Base-by-base conservation (phyloP, 2,797 vertebrate genomes). In the Microhierax caerulescens region DNA sequence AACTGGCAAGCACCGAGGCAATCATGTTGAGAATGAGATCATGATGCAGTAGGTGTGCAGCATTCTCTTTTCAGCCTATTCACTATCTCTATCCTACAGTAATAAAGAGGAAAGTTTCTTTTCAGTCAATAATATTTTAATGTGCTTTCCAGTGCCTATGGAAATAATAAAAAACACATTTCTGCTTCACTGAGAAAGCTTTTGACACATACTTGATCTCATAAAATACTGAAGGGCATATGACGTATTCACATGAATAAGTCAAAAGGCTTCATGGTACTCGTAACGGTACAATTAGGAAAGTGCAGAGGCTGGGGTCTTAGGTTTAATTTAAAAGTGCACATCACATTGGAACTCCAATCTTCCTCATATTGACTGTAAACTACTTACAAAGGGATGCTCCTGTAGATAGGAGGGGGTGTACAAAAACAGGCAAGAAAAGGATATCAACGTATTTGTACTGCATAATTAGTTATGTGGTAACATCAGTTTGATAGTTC, bases 21-120 rank as follows among this genome's bases (percentile, higher is more conserved):
- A 90, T 95, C 94, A 93, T 94, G 74, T 93, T 88, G 92, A 91
- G 93, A 93, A 95, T 97, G 96, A 97, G 95, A 87, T 97, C 95
- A 97, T 96, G 95, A 85, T 96, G 95, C 96, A 87, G 96, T 97
- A 96, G 90, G 84, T 96, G 90, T 94, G 84, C 93, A 83, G 88
- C 88, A 95, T 82, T 95, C 92, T 92, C 90, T 87, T 94, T 89
- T 74, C 63, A 95, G 75, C 24, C 78, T 91, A 81, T 95, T 94
- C 92, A 39, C 77, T 94, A 27, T 76, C 65, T 86, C 75, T 45
- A 10, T 74, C 60, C 36, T 69, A 57, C 81, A 78, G 56, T 15
- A 93, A 91, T 37, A 82, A 93, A 87, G 43, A 74, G 34, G 41
- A 90, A 85, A 93, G 57, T 69, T 91, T 83, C 75, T 72, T 90